These are phyloP conservation scores for Phymastichus coffea DNA, from an alignment of 1,140 invertebrate species.

Conservation along the genomic window DNA sequence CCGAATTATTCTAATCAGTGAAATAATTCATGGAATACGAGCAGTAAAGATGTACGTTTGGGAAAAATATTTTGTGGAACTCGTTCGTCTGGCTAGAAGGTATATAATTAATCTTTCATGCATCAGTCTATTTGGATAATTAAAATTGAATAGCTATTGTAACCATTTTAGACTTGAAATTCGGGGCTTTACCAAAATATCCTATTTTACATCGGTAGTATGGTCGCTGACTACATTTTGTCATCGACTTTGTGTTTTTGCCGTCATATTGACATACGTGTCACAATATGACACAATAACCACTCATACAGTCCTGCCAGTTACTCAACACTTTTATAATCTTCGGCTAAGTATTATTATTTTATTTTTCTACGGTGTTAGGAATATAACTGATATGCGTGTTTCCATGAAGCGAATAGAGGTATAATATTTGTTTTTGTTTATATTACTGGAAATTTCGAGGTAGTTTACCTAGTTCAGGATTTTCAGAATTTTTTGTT, in stretches of 20 bases:
- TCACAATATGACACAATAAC: constrained; percentile 62
- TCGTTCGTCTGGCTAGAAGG: neutral
- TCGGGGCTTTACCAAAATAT: too few species aligned
- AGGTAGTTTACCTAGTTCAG: neutral
- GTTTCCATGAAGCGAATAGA: constrained; percentile 66
- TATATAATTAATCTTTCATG: too few species aligned
- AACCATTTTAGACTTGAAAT: too few species aligned
- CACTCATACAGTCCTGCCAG: constrained; percentile 70
- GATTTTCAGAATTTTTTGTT: neutral
- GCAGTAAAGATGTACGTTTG: constrained; percentile 4
- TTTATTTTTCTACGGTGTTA: constrained; percentile 67
- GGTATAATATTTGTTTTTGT: too few species aligned
- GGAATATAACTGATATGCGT: constrained; percentile 59
- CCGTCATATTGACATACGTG: constrained; percentile 61
- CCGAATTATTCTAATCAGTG: neutral
- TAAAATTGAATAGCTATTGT: too few species aligned
- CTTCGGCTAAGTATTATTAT: constrained; percentile 71
- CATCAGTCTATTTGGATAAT: too few species aligned
- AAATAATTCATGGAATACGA: neutral
- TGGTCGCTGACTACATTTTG: too few species aligned
- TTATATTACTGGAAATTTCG: neutral
- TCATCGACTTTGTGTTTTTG: neutral
- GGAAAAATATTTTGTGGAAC: neutral
- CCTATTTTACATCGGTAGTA: too few species aligned
- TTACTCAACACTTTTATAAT: constrained; percentile 72